Evolutionary conservation across 2,888 invertebrate genomes (phyloP), one percentile per base, ranked within the genome.

Genomic region (Sacculina carcini): DNA sequence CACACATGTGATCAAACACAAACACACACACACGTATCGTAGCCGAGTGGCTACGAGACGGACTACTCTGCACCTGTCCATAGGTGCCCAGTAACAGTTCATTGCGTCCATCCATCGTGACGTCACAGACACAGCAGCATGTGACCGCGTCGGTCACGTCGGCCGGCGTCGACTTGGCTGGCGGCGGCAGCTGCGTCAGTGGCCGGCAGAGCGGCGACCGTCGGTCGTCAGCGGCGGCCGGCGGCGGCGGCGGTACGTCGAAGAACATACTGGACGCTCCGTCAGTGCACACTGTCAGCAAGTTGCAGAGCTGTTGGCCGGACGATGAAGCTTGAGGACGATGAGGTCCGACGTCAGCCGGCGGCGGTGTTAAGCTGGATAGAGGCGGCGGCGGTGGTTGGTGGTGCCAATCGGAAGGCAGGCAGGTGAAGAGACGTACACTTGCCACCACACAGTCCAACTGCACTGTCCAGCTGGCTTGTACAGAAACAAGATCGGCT

Each of bases 21-120:
- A 34, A 48, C 24, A 34, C n/a, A 4, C 38, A 24, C 21, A 48
- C 34, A 51, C 31, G 23, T 12, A 40, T 54, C 23, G 9, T 28
- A 44, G 4, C 44, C n/a, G 16, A 12, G 40, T n/a, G 39, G 24
- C 48, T 19, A 51, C 51, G 38, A 40, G 53, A 48, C 36, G 49
- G 29, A 16, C 14, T 26, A 16, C 26, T 52, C 48, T 50, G 48
- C 61, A 72, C 73, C 63, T 76, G 73, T 32, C 73, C 73, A 63
- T 75, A 77, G 10, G 74, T 78, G 51, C 79, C 78, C 32, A 79
- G 63, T 23, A 79, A 59, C 52, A 79, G 72, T 66, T 79, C 79
- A 59, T 74, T 71, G 51, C 67, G 63, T 1, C 77, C 76, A 64
- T 79, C 78, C 68, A 78, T 74, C 63, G 79, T 76, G 49, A 79